A percentile compares a stretch with the other conserved stretches of the same genome.
phyloP scores from a whole-genome alignment of 2,797 vertebrate species.

The Crenichthys baileyi region DNA sequence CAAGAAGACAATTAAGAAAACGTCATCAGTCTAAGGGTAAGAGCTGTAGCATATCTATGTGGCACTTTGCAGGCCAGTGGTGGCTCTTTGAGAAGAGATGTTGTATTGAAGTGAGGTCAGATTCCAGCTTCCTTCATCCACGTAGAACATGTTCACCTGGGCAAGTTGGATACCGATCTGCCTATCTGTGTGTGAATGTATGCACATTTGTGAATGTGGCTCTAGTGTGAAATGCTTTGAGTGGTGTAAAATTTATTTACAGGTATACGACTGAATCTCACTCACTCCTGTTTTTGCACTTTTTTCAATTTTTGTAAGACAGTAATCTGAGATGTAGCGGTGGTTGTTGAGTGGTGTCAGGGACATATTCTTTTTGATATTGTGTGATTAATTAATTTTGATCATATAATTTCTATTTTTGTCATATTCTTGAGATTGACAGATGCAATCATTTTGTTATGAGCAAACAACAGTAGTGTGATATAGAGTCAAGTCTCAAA shows the following conservation, averaged over 20 bases:
- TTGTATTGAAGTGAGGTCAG: background rate
- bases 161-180: background rate
- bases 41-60: background rate
- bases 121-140: background rate
- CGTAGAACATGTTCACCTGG: background rate
- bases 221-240: background rate
- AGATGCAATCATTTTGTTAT: background rate
- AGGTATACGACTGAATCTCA: background rate
- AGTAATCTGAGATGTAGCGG: background rate
- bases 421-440: background rate
- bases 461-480: background rate
- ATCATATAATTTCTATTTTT: background rate
- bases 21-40: background rate
- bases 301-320: background rate
- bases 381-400: background rate
- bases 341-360: background rate
- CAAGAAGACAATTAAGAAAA: no score
- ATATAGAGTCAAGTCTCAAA: background rate
- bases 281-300: background rate
- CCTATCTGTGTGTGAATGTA: background rate
- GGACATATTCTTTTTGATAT: background rate
- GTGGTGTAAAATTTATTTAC: background rate
- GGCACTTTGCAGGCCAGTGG: no score
- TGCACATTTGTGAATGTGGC: background rate
- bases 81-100: background rate